Base-by-base conservation (phyloP, 2,797 vertebrate species). In the Syngnathus rostellatus region DNA sequence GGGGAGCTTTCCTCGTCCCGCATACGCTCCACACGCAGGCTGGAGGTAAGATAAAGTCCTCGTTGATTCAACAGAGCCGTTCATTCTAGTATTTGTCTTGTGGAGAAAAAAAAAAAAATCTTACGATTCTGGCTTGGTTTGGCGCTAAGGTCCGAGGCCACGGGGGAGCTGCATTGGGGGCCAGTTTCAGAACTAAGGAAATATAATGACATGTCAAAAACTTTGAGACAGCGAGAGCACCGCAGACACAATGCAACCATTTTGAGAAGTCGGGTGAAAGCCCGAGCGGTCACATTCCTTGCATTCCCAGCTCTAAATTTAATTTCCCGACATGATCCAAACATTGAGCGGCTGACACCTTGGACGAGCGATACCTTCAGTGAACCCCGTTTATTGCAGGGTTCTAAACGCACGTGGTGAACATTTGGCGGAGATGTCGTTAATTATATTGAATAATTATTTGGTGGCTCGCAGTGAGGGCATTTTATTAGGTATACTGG, bases 161-260 rank as follows among this genome's bases (percentile, higher is more conserved):
- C 89, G 0, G 95, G 95, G 69, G 96, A 97, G 73, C 93, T 96
- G 85, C 95, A 95, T 66, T 94, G 85, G 12, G 94, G 94, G 3
- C 94, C 92, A 0, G 93, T 91, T 80, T 98, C 96, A 0, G 96
- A 95, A 87, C 96, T 97, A 76, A 74, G 31, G 63, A 85, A 31
- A 64, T 64, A 85, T 38, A 64, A 51, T 51, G 14, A 2, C 8
- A 37, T 68, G 58, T 62, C 41, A 71, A 0, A 48, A 40, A 73
- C 1, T 57, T 57, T 60, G 45, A 77, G n/a, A 69, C 16, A 11
- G 21, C 2, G 19, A 70, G 23, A 11, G 41, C 21, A 31, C 21
- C 8, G 16, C 3, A 45, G n/a, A 45, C 39, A 41, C 6, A 41
- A n/a, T 43, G 21, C n/a, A 25, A 38, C 37, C 8, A 45, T 62